Evolutionary conservation across 2,888 invertebrate genomes (phyloP), one percentile per base, ranked within the genome.

Genomic region (Ornithoptera priamus): DNA sequence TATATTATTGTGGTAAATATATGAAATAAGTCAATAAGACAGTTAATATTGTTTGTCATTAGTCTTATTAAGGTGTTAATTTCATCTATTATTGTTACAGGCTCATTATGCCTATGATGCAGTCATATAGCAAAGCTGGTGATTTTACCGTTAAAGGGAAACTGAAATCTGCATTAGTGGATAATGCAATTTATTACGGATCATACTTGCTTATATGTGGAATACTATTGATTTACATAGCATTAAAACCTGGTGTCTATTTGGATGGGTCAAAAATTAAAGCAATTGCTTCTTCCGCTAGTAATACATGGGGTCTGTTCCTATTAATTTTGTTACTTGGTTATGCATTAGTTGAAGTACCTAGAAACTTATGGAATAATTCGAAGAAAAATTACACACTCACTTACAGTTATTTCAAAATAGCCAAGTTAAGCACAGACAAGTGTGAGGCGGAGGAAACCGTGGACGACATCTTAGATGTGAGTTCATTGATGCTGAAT

Each of bases 301-400:
- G 99, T 81, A 99, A 99, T 85, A 99, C 99, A 0, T 99, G 99
- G 99, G 99, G 99, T 70, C 92, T 99, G 67, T 98, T 99, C 85
- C 92, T 99, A 46, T 92, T 99, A 63, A 97, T 99, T 62, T 91
- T 99, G 30, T 93, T 99, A 73, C 94, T 99, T 24, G 95, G 97
- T 42, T 99, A 99, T 88, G 99, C 99, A 0, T 93, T 99, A 69
- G 99, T 99, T 0, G 99, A 99, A 90, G 97, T 99, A 4, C 97
- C 97, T 0, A 94, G 99, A 70, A 96, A 95, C 75, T 90, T 99
- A 58, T 99, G 99, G 98, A 96, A 97, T 81, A 95, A 96, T 77
- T 96, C 98, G 4, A 97, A 97, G 84, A 95, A 96, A 72, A 97
- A 96, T 62, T 96, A 97, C 79, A 96, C 96, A 64, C 91, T 99